These are phyloP conservation scores for Agrotis exclamationis DNA, from an alignment of 2,888 invertebrate species.

Conservation along the genomic window DNA sequence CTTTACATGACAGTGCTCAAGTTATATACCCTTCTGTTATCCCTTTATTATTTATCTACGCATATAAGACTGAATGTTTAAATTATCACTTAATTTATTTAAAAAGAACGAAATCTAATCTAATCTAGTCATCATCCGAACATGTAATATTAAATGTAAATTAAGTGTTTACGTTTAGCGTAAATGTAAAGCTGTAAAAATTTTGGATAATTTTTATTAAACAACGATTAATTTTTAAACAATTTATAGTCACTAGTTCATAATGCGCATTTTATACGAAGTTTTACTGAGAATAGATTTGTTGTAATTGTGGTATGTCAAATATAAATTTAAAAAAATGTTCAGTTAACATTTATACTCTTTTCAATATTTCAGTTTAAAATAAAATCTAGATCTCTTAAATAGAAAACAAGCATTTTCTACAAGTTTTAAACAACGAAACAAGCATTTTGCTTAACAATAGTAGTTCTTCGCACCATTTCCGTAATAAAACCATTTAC, in stretches of 20 bases:
- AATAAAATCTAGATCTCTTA: background rate
- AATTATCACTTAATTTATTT: slow-evolving; percentile 66
- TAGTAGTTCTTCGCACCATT: background rate
- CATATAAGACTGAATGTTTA: slow-evolving; percentile 73
- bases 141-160: slow-evolving; percentile 64
- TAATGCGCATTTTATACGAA: slow-evolving; percentile 77
- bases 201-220: slow-evolving; percentile 71
- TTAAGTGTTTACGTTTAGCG: slow-evolving; percentile 63
- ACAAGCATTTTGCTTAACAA: background rate
- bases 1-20: slow-evolving; percentile 64
- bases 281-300: slow-evolving; percentile 63
- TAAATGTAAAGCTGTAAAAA: slow-evolving; percentile 79
- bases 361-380: background rate
- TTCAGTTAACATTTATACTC: background rate
- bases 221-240: slow-evolving; percentile 80
- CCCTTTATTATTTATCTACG: slow-evolving; percentile 64
- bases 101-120: slow-evolving; percentile 54
- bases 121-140: slow-evolving; percentile 64
- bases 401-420: background rate
- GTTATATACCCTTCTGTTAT: slow-evolving; percentile 52
- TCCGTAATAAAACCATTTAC: slow-evolving; percentile 19
- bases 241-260: slow-evolving; percentile 65
- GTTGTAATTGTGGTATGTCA: slow-evolving; percentile 37
- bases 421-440: slow-evolving; percentile 1
- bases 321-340: background rate